Evolutionary conservation across 1,140 invertebrate genomes (phyloP).

Genomic region (Euura saliciscinereae): DNA sequence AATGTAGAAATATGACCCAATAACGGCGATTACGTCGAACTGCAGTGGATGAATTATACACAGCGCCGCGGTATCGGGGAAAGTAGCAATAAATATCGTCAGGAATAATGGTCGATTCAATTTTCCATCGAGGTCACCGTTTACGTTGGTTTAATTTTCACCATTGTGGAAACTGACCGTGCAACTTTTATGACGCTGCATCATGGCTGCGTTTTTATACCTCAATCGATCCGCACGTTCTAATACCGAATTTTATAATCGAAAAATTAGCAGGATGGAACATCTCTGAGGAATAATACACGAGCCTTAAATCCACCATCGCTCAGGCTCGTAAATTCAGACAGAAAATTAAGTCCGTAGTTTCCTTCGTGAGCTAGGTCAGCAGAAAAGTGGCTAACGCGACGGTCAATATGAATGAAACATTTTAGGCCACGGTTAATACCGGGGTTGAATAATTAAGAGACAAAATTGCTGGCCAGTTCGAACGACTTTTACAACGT

Average conservation of each 20-base stretch:
- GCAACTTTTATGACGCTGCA: too few relatives aligned
- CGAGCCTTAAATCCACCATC: too few relatives aligned
- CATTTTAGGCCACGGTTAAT: not conserved
- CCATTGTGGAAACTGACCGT: not conserved
- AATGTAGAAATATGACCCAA: too few relatives aligned
- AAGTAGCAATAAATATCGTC: too few relatives aligned
- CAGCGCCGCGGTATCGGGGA: too few relatives aligned
- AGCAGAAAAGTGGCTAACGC: not conserved
- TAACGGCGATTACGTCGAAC: too few relatives aligned
- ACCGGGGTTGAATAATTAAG: not conserved
- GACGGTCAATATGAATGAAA: not conserved
- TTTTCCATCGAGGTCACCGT: not conserved
- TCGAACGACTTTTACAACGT: not conserved
- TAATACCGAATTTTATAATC: not conserved
- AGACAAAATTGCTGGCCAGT: not conserved
- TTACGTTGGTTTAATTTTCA: not conserved
- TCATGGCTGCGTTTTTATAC: too few relatives aligned
- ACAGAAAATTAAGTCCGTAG: too few relatives aligned
- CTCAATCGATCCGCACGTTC: too few relatives aligned
- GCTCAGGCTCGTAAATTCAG: too few relatives aligned
- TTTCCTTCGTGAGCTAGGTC: not conserved
- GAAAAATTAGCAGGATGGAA: not conserved
- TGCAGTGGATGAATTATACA: too few relatives aligned
- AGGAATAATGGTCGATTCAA: not conserved
- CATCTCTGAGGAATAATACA: too few relatives aligned